phyloP scores from a whole-genome alignment of 2,888 invertebrate species.

The Stomorhina lunata region DNA sequence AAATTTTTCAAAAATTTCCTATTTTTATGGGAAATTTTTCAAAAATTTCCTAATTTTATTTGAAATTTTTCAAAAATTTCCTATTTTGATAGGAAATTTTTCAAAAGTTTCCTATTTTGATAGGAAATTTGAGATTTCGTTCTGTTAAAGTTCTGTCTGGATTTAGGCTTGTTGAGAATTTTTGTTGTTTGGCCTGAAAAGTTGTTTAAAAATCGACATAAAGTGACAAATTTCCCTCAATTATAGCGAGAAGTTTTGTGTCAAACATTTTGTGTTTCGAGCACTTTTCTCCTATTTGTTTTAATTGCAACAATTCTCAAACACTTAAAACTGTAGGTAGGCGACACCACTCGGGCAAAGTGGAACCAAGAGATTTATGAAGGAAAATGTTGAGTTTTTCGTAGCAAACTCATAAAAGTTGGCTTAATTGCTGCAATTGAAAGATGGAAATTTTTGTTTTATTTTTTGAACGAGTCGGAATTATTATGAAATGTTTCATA shows the following conservation, averaged over 20 bases:
- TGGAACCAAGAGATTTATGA: too few species aligned
- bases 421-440: slow-evolving; percentile 36
- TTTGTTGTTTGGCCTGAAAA: too few species aligned
- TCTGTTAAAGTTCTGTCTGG: too few species aligned
- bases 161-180: too few species aligned
- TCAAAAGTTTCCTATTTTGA: too few species aligned
- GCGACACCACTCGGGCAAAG: slow-evolving; percentile 52
- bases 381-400: slow-evolving; percentile 3
- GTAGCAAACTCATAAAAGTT: not conserved
- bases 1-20: too few species aligned
- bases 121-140: too few species aligned
- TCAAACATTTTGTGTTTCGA: not conserved
- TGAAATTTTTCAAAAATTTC: too few species aligned
- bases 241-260: not conserved
- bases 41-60: too few species aligned
- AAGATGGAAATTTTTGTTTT: not conserved
- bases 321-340: slow-evolving; percentile 54
- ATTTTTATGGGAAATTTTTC: too few species aligned
- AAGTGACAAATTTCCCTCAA: slow-evolving; percentile 54
- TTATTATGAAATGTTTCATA: too few species aligned
- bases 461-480: not conserved
- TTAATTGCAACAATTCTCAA: slow-evolving; percentile 62
- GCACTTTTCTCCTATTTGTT: slow-evolving; percentile 10
- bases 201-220: slow-evolving; percentile 53
- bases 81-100: too few species aligned